Base-by-base conservation (phyloP, 2,113 vertebrate genomes). In the Mionectes macconnelli region DNA sequence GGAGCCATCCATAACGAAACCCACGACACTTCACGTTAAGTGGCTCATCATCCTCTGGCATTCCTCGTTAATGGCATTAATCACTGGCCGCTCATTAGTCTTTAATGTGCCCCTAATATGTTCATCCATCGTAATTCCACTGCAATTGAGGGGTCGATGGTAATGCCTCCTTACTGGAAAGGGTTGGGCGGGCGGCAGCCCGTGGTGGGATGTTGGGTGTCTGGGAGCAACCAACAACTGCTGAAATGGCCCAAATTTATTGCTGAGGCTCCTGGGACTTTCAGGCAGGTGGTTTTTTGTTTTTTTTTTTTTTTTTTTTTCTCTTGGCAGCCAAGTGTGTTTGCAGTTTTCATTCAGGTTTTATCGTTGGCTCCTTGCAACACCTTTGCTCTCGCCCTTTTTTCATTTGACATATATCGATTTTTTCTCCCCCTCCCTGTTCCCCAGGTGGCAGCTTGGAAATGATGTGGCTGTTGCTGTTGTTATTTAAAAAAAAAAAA, bases 61-160 rank as follows among this genome's bases (percentile, higher is more conserved):
- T 96, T 95, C 91, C 57, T 91, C 28, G n/a, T 5, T 89, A 87
- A 84, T 40, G 77, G 60, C 89, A 70, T 94, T 60, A 87, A 96
- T 96, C 91, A 92, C 62, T 22, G 45, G 50, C 72, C 49, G 6
- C 82, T 96, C 90, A 37, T 94, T 94, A 93, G 93, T 14, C 66
- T 95, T 96, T 97, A 95, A 97, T 92, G 94, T 70, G 67, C 80
- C 84, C 31, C 23, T 91, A 96, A 93, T 90, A 57, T 20, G 81
- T 88, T 94, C 83, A 79, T 85, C 91, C 7, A 6, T n/a, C 30
- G 28, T 76, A 60, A 95, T 96, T 95, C 95, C 87, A 27, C 31
- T 5, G 12, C 81, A 86, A 12, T 33, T 64, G 92, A 84, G 74
- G 56, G 31, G 80, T 53, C 49, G 12, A 10, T 66, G 12, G 7